Base-by-base conservation (phyloP, 2,113 vertebrate species). In the Dicerorhinus sumatrensis region DNA sequence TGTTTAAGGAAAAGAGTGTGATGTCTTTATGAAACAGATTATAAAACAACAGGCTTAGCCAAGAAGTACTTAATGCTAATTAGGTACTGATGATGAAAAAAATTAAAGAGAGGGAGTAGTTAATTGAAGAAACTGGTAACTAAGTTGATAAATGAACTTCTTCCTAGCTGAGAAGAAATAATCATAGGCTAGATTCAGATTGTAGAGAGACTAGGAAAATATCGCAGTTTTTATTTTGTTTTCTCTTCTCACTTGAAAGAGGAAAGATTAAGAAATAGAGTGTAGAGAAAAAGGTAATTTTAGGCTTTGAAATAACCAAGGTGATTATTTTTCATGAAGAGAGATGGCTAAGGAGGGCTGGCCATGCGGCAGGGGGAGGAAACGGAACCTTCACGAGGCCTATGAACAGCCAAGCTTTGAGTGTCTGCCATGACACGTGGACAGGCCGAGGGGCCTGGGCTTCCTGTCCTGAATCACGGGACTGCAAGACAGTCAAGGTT, bases 61-160 rank as follows among this genome's bases (percentile, higher is more conserved):
- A 76, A 82, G 60, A 94, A 73, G 29, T 82, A 46, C 9, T 87
- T 79, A 77, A n/a, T 77, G 36, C 42, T 96, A 76, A 89, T 13
- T 81, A 33, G 62, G 69, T 62, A 73, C 25, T 82, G 29, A 67
- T 67, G 69, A 94, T 87, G 81, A 39, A 92, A 67, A 79, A 63
- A 63, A 60, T 9, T 36, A 54, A 63, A 89, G 31, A 73, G 33
- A 4, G 0, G 21, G n/a, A 58, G 25, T 18, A 93, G 33, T 83
- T 94, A 42, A 77, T 89, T 87, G 39, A 94, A 96, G 29, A 91
- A 94, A 88, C 87, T 79, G 90, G 89, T 51, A 75, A 70, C 84
- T 79, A 36, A 75, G 48, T 69, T 46, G 36, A 91, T 27, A 31
- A 25, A 77, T 42, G 51, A 87, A 46, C 2, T 42, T 62, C 69